Conservation (phyloP, 2,113 vertebrate species). For the Epinephelus fuscoguttatus region DNA sequence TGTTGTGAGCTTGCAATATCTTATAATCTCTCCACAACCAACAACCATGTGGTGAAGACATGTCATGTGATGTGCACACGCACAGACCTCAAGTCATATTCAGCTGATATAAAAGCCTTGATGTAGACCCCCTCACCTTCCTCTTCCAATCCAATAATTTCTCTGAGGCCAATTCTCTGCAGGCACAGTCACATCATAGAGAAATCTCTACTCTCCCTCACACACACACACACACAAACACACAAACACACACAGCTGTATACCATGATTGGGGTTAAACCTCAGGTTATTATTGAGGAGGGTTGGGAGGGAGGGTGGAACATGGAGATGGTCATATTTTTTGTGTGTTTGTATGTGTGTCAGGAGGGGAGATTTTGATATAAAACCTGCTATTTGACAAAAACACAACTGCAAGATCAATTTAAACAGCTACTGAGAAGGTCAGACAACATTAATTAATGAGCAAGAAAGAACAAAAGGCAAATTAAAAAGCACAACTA, state of each 20-base stretch:
- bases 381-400: constrained; percentile 6
- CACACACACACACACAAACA: constrained; percentile 19
- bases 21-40: neutral
- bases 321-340: constrained; percentile 30
- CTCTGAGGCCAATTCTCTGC: constrained; percentile 54
- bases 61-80: neutral
- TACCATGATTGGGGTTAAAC: constrained; percentile 60
- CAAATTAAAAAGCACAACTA: neutral
- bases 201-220: constrained; percentile 12
- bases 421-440: constrained; percentile 6
- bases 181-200: constrained; percentile 39
- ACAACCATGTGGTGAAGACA: neutral
- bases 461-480: neutral
- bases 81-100: constrained; percentile 33
- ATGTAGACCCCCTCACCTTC: constrained; percentile 42
- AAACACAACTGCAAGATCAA: neutral
- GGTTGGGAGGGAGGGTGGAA: neutral
- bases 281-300: constrained; percentile 51
- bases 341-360: constrained; percentile 6
- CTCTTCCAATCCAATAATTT: constrained; percentile 51
- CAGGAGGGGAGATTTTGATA: neutral
- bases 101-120: constrained; percentile 57
- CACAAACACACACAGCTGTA: constrained; percentile 24
- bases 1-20: neutral
- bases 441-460: neutral